Conservation (phyloP, 2,113 vertebrate genomes). For the Rhabdomys dilectus region DNA sequence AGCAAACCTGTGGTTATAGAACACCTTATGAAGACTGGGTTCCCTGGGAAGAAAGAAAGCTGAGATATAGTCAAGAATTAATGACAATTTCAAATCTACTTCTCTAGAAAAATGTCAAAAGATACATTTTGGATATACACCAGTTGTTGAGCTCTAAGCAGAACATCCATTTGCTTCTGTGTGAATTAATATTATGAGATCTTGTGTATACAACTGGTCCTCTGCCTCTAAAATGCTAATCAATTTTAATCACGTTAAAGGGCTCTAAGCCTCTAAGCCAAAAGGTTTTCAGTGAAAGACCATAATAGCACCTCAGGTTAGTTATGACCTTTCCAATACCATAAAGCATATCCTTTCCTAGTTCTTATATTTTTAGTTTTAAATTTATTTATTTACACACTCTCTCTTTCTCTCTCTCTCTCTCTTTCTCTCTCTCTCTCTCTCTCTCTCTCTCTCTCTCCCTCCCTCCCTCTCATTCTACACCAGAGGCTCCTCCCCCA, state of each 20-base stretch:
- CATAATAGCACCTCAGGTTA: neutral
- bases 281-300: neutral
- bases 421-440: too few relatives aligned
- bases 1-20: neutral
- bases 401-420: too few relatives aligned
- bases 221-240: neutral
- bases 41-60: neutral
- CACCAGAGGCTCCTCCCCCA: accelerated
- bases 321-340: neutral
- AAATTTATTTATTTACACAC: neutral
- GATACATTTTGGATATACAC: neutral
- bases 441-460: too few relatives aligned
- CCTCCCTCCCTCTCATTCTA: neutral
- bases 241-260: neutral
- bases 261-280: neutral
- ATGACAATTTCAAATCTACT: neutral
- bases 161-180: neutral
- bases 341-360: neutral
- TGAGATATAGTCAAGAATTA: neutral
- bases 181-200: neutral
- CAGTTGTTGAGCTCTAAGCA: neutral
- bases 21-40: neutral
- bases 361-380: conserved; percentile 17
- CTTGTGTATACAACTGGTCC: neutral
- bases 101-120: neutral